Evolutionary conservation across 2,797 vertebrate genomes (phyloP).

Genomic region (Ficedula albicollis): DNA sequence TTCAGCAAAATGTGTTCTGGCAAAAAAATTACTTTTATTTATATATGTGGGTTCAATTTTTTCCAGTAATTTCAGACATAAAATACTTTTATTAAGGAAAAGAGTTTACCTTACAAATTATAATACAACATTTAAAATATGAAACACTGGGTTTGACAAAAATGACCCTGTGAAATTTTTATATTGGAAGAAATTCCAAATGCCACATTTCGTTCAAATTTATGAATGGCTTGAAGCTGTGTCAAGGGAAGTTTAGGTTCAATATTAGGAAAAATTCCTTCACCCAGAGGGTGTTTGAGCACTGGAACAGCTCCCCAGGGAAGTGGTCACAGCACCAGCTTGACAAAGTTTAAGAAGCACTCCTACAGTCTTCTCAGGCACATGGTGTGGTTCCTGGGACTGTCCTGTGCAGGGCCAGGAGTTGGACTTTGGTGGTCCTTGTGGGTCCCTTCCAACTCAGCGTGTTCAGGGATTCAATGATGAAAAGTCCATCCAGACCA

Average conservation of each 20-base stretch:
- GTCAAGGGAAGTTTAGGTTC: neutral
- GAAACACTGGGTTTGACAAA: neutral
- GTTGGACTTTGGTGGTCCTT: neutral
- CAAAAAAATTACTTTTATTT: neutral
- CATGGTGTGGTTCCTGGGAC: fast-evolving
- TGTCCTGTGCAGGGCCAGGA: neutral
- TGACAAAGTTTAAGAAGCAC: neutral
- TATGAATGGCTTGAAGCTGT: neutral
- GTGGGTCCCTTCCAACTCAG: neutral
- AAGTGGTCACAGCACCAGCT: neutral
- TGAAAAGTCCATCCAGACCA: neutral
- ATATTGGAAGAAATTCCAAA: neutral
- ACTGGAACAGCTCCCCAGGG: neutral
- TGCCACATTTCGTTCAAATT: neutral
- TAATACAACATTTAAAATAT: too few species aligned
- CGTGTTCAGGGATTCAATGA: neutral
- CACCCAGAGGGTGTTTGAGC: fast-evolving
- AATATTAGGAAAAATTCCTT: too few species aligned
- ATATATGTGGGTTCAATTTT: neutral
- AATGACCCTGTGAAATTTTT: neutral
- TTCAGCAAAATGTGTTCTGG: neutral
- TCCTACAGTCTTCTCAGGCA: too few species aligned
- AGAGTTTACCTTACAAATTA: neutral
- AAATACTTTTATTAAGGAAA: neutral
- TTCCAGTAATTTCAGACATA: neutral